Base-by-base conservation (phyloP, 1,140 invertebrate species). In the Laupala kohalensis region DNA sequence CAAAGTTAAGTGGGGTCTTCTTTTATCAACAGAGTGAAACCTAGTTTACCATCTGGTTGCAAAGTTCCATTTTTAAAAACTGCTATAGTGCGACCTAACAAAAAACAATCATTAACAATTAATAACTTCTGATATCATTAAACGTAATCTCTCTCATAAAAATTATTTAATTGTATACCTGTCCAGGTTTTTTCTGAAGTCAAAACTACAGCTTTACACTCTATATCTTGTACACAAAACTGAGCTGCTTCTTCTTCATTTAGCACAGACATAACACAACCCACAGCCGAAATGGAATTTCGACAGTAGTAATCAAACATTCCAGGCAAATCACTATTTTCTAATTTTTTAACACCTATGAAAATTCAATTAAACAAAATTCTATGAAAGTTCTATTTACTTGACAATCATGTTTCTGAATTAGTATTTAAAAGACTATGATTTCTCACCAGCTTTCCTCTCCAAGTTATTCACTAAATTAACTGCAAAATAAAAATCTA, bases 161-260 rank as follows among this genome's bases (percentile, higher is more conserved):
- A 3, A 71, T 6, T 67, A 71, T 64, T 23, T 71, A 12, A 15
- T 71, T 28, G 25, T 25, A n/a, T n/a, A 79, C 81, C 81, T 76
- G 80, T 79, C 81, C 81, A 82, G 9, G 81, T 79, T 67, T 71
- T 77, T 4, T 78, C 65, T n/a, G 75, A 64, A 2, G 80, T 77
- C 29, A 82, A 69, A n/a, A 83, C 79, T 75, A 82, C 80, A 4
- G 78, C 80, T 67, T 75, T 74, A 73, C 81, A 83, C 6, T 78
- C 74, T 0, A 73, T 26, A 71, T 83, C 81, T 1, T n/a, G 53
- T 27, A 77, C 73, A 75, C 81, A 83, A 25, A 81, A 70, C 66
- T 79, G 74, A 62, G 78, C 77, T 6, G 81, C 81, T 74, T 83
- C 81, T 37, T 74, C 74, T 28, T 74, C 72, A 73, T 82, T 80